Conservation (phyloP, 2,113 vertebrate species). For the Megaleporinus macrocephalus region DNA sequence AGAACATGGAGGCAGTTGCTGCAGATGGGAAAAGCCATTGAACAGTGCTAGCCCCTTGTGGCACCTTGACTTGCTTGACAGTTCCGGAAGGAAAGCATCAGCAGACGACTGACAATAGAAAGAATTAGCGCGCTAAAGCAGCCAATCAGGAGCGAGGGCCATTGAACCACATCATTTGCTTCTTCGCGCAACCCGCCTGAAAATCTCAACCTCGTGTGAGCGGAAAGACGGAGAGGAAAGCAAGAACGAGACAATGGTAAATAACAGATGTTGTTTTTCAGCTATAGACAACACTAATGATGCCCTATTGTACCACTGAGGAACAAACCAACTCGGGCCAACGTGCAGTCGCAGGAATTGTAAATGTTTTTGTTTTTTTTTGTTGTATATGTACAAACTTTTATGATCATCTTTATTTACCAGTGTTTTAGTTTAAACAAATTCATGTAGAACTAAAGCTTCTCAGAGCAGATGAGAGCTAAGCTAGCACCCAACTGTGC, state of each 20-base stretch:
- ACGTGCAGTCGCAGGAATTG: neutral
- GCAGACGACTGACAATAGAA: neutral
- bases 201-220: neutral
- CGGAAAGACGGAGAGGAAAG: neutral
- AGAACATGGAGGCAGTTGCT: conserved; percentile 24
- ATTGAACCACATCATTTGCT: conserved; percentile 4
- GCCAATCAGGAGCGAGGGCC: conserved; percentile 13
- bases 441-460: neutral
- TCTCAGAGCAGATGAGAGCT: neutral
- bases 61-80: conserved; percentile 17
- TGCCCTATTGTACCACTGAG: conserved; percentile 15
- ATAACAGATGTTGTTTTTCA: conserved; percentile 45
- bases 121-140: conserved; percentile 9
- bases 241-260: neutral
- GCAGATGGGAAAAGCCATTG: conserved; percentile 31
- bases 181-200: neutral
- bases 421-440: neutral
- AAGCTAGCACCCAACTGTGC: neutral
- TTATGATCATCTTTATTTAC: neutral
- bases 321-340: conserved; percentile 18
- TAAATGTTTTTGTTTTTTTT: neutral
- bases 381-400: neutral
- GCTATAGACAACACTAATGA: conserved; percentile 28
- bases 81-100: conserved; percentile 24
- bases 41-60: conserved; percentile 14